Evolutionary conservation across 2,797 vertebrate species (phyloP).

Genomic region (Melanotaenia pygmaea): DNA sequence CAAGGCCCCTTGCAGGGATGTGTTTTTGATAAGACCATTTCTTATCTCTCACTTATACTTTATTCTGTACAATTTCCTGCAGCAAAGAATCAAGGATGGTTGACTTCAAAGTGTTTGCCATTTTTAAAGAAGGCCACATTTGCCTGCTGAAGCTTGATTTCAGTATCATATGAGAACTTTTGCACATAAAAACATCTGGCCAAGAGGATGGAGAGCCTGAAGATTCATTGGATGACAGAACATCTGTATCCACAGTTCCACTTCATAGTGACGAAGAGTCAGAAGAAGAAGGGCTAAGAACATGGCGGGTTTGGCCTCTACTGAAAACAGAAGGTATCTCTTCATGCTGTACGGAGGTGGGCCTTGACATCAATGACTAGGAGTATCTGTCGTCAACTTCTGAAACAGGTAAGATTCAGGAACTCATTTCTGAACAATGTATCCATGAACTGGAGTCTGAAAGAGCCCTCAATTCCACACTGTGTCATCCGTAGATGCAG

Average conservation of each 20-base stretch:
- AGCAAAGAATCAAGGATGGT: slow-evolving; percentile 2
- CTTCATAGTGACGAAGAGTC: slow-evolving; percentile 8
- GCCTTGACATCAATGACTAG: not conserved
- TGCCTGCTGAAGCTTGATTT: slow-evolving; percentile 11
- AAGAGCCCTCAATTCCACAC: slow-evolving; percentile 17
- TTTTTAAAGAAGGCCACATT: not conserved
- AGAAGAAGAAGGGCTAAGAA: not conserved
- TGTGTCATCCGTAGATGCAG: slow-evolving; percentile 11
- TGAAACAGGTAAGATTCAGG: slow-evolving; percentile 39
- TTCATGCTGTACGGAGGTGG: not conserved
- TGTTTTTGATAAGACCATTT: slow-evolving; percentile 36
- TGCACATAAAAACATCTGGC: slow-evolving; percentile 44
- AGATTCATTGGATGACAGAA: slow-evolving; percentile 37
- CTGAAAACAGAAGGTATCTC: not conserved
- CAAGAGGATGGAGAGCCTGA: slow-evolving; percentile 38
- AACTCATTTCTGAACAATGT: slow-evolving; percentile 36
- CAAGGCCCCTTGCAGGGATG: slow-evolving; percentile 33
- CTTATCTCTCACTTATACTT: slow-evolving; percentile 71
- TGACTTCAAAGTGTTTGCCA: slow-evolving; percentile 15
- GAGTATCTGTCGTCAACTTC: slow-evolving; percentile 25
- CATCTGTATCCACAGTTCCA: slow-evolving; percentile 38
- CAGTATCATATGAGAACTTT: not conserved
- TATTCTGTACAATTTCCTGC: slow-evolving; percentile 24
- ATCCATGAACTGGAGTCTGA: slow-evolving; percentile 38
- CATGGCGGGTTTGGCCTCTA: not conserved